These are phyloP conservation scores for Scleropages formosus DNA, from an alignment of 2,797 vertebrate species.

Conservation along the genomic window DNA sequence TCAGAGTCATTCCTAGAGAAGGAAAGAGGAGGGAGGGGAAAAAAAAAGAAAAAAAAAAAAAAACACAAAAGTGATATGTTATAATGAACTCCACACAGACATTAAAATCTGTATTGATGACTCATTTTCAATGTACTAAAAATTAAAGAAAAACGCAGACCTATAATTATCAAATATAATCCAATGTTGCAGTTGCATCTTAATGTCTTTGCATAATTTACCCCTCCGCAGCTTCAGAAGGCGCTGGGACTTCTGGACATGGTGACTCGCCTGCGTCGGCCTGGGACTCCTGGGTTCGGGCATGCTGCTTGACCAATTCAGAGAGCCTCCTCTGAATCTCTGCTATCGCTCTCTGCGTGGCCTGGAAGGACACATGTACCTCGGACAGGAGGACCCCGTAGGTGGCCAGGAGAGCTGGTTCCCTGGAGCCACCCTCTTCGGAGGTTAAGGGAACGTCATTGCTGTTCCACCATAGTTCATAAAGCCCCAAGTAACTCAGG, in stretches of 20 bases:
- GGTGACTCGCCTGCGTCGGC: conserved; percentile 24
- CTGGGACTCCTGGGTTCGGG: conserved; percentile 43
- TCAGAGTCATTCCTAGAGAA: conserved; percentile 59
- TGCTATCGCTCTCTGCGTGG: conserved; percentile 63
- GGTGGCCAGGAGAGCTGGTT: neutral
- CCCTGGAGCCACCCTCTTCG: neutral
- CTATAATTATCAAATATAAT: too few species aligned
- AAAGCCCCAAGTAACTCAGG: conserved; percentile 74
- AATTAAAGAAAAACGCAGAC: too few species aligned
- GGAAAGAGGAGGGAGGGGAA: conserved; percentile 34
- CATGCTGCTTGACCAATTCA: conserved; percentile 78
- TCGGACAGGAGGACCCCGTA: conserved; percentile 77
- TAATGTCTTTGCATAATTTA: conserved; percentile 56
- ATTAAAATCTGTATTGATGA: too few species aligned
- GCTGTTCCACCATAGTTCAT: conserved; percentile 82
- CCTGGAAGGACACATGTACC: conserved; percentile 75
- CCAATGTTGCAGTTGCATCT: too few species aligned
- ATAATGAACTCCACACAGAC: too few species aligned
- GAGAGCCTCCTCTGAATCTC: conserved; percentile 77
- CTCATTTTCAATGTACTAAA: too few species aligned
- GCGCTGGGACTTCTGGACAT: neutral
- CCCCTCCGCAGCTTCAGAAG: conserved; percentile 39
- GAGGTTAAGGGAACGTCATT: conserved; percentile 3
- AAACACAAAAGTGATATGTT: too few species aligned
- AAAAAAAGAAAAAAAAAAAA: too few species aligned